These are phyloP conservation scores for Carassius auratus DNA, from an alignment of 2,113 vertebrate species.

Conservation along the genomic window DNA sequence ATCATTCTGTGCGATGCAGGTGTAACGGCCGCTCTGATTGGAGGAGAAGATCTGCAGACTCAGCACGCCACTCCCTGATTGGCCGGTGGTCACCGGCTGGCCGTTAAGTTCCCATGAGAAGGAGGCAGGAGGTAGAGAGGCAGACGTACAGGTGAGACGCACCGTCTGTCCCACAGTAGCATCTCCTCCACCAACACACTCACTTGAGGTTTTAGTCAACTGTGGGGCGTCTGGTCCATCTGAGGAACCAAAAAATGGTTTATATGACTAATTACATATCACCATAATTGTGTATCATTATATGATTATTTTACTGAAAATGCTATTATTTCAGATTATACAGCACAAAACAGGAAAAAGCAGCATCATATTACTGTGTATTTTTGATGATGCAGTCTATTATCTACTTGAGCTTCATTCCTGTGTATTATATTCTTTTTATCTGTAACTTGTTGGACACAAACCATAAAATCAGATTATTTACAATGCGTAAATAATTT, in stretches of 20 bases:
- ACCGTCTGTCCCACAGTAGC: conserved; percentile 67
- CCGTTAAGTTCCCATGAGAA: conserved; percentile 72
- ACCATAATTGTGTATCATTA: no score
- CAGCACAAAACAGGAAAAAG: no score
- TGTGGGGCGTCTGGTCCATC: conserved; percentile 74
- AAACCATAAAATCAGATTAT: not conserved
- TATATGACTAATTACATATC: no score
- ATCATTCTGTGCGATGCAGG: conserved; percentile 70
- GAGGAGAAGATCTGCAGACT: conserved; percentile 70
- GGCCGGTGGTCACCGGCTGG: conserved; percentile 56
- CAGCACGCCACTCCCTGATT: conserved; percentile 65
- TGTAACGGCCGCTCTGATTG: conserved; percentile 66
- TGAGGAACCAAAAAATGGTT: conserved; percentile 30
- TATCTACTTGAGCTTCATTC: not conserved
- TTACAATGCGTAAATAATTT: no score
- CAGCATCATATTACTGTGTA: no score
- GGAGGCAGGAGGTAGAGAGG: conserved; percentile 71
- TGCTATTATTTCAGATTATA: no score
- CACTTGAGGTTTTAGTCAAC: conserved; percentile 60
- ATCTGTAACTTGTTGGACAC: no score
- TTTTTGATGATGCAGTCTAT: no score
- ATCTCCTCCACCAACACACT: conserved; percentile 71
- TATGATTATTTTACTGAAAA: no score
- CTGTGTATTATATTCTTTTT: not conserved
- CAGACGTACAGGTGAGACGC: conserved; percentile 68